Conservation (phyloP, 2,113 vertebrate species). For the Uria aalge region DNA sequence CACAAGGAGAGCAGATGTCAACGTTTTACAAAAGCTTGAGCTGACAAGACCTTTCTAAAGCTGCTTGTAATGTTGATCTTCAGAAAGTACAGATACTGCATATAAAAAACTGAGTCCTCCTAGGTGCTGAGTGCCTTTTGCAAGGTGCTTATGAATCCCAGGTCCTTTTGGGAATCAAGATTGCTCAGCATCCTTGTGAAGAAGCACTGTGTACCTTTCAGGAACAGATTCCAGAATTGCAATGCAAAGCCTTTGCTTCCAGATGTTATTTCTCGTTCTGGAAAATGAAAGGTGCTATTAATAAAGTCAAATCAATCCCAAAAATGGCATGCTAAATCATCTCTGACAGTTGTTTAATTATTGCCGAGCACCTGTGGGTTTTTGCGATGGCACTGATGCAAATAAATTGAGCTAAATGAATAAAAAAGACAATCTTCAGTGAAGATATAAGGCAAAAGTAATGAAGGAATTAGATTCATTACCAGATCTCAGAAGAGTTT, state of each 20-base stretch:
- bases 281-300: not conserved
- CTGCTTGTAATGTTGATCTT: not conserved
- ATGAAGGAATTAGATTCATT: not conserved
- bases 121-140: not conserved
- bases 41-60: not conserved
- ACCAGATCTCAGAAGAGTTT: not conserved
- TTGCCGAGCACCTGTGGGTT: not conserved
- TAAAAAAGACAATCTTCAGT: not conserved
- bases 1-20: not conserved
- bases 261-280: not conserved
- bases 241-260: not conserved
- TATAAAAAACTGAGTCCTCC: not conserved
- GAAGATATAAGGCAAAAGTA: not conserved
- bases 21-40: not conserved
- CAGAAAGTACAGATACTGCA: not conserved
- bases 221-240: not conserved
- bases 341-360: not conserved
- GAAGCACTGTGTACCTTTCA: not conserved
- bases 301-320: not conserved
- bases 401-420: not conserved
- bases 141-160: not conserved
- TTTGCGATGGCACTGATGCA: not conserved
- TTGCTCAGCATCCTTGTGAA: not conserved
- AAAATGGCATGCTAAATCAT: not conserved
- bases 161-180: not conserved